Percentiles rank a stretch among this genome's conserved stretches.
Evolutionary conservation across 2,888 invertebrate species (phyloP).

Genomic region (Sclerodermus sp.): DNA sequence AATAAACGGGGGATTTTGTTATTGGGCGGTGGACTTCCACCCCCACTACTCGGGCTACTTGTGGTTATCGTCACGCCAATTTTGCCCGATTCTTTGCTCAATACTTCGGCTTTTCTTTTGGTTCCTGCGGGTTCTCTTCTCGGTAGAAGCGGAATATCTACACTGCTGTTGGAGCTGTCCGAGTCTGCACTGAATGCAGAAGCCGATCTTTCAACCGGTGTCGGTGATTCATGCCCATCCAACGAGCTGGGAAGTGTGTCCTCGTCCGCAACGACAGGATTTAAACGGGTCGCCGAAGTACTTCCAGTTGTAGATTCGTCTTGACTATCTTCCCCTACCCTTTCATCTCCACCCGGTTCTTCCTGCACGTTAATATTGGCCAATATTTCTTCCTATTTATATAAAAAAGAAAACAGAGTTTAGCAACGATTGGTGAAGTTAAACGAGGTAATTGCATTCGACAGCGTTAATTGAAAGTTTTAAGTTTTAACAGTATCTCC

Average conservation of each 20-base stretch:
- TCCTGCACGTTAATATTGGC: conserved; percentile 53
- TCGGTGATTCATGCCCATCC: conserved; percentile 54
- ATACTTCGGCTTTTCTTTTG: conserved; percentile 85
- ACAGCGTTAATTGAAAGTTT: no score
- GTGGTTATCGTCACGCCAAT: conserved; percentile 90
- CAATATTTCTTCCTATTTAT: conserved; percentile 48
- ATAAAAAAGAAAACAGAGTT: conserved; percentile 10
- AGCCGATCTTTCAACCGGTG: conserved; percentile 52
- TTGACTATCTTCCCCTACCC: conserved; percentile 55
- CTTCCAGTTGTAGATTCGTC: conserved; percentile 52
- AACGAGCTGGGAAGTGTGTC: conserved; percentile 58
- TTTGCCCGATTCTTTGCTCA: conserved; percentile 84
- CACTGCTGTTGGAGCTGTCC: conserved; percentile 65
- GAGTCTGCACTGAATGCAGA: conserved; percentile 60
- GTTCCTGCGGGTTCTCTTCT: conserved; percentile 66
- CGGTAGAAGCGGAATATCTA: conserved; percentile 62
- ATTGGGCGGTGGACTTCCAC: conserved; percentile 60
- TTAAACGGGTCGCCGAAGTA: conserved; percentile 46
- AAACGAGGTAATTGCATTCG: no score
- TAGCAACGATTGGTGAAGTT: no score
- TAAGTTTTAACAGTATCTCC: no score
- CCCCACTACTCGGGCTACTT: conserved; percentile 60
- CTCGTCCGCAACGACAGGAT: conserved; percentile 57
- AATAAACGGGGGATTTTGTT: conserved; percentile 58
- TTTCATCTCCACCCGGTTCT: conserved; percentile 53